These are phyloP conservation scores for Liposcelis brunnea DNA, from an alignment of 2,888 invertebrate species.

Conservation along the genomic window DNA sequence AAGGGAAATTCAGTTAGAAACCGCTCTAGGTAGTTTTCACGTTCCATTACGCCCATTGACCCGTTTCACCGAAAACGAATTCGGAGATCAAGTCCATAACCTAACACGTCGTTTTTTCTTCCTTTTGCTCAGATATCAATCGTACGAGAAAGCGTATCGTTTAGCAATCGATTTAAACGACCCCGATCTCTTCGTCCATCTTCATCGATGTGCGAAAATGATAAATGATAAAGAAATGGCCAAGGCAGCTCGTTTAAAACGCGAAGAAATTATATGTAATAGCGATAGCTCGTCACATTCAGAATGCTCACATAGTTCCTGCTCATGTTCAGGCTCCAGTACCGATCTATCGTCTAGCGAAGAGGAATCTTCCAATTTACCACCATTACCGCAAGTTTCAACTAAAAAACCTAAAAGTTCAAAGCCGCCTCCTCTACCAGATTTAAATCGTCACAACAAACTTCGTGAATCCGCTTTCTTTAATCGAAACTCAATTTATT, in stretches of 20 bases:
- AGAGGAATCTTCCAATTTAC: conserved; percentile 14
- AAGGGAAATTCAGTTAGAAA: conserved; percentile 49
- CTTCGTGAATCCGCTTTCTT: conserved; percentile 2
- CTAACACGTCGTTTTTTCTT: conserved; percentile 77
- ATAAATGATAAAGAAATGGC: conserved; percentile 44
- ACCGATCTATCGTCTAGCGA: conserved; percentile 8
- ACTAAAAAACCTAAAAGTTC: not conserved
- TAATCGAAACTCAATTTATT: not conserved
- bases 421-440: conserved; percentile 19
- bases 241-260: conserved; percentile 50
- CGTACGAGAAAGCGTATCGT: conserved; percentile 66
- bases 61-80: conserved; percentile 49
- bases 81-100: conserved; percentile 52
- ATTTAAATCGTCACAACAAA: conserved; percentile 5
- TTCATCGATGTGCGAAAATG: conserved; percentile 52
- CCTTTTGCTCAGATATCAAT: conserved; percentile 59
- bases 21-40: conserved; percentile 65
- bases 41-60: conserved; percentile 48
- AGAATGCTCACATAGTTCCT: conserved; percentile 15
- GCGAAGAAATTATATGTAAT: conserved; percentile 31
- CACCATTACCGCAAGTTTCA: not conserved
- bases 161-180: conserved; percentile 71
- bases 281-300: conserved; percentile 20
- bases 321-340: conserved; percentile 13
- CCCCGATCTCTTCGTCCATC: conserved; percentile 74